Evolutionary conservation across 2,888 invertebrate genomes (phyloP), one percentile per base, ranked within the genome.

Genomic region (Lucinisca nassula): DNA sequence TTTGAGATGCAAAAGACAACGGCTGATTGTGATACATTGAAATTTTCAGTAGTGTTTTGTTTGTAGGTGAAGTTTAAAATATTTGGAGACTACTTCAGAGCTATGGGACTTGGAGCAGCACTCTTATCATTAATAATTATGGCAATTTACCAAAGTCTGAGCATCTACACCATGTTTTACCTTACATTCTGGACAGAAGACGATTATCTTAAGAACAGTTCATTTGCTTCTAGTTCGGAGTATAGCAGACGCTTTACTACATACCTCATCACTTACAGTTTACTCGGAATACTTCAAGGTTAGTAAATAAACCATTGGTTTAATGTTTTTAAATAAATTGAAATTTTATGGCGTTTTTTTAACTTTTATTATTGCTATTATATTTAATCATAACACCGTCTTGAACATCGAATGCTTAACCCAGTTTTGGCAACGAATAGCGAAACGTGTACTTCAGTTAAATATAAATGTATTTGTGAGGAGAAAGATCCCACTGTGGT

Each of bases 71-170:
- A 98, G 96, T 97, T 98, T 97, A 97, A 97, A 86, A 98, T 99
- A 0, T 99, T 99, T 97, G 97, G 98, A 93, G 98, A 98, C 96
- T 99, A 99, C 96, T 97, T 99, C 91, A 97, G 97, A 96, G 98
- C 99, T 61, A 96, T 98, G 93, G 97, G 98, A 78, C 97, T 98
- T 79, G 97, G 98, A 0, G 95, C 98, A 30, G 98, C 98, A 0
- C 97, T 98, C 80, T 84, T 98, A 0, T 97, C 99, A 96, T 98
- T 98, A 96, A 97, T 94, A 4, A 88, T 93, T 77, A 93, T 95
- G 82, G 78, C 93, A 4, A 37, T 91, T 0, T 95, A 95, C 86
- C 95, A 96, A 84, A 92, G 85, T 0, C 81, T 92, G 24, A 93
- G 90, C n/a, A 92, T 95, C 6, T 92, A 89, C 80, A 93, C 95